Base-by-base conservation (phyloP, 2,888 invertebrate genomes). In the Platynereis dumerilii region DNA sequence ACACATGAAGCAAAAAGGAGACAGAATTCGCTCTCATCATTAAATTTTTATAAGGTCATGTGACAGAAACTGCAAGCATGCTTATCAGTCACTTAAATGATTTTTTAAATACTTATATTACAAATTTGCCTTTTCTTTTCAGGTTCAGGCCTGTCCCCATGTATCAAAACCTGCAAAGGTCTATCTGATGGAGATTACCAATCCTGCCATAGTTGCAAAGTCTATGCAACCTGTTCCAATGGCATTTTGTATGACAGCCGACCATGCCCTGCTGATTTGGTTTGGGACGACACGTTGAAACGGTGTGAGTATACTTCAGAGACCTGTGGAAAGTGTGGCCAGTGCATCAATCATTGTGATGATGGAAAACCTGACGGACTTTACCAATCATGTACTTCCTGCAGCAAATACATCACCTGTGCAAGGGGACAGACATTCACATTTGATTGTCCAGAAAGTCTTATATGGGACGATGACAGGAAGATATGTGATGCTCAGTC, bases 321-420 rank as follows among this genome's bases (percentile, higher is more conserved):
- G 2, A 61, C 61, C 2, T 61, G 61, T 48, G 34, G 34, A 34
- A 34, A 34, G 12, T 34, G 34, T 34, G 34, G 34, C 5, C 7
- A 34, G 7, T 34, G 34, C 12, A 12, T 34, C 34, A 34, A 34
- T 12, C 7, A 34, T 12, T 34, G 34, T 12, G 34, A 34, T 34
- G 34, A 34, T 7, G 42, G 42, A 42, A 22, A 22, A 7, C 7
- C 7, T n/a, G 48, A 61, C 24, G 61, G 61, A 5, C 71, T 74
- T 65, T 74, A 74, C 60, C 75, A 72, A 45, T 68, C 69, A 1
- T 76, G 76, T 55, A 60, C 26, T 15, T 73, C 73, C 1, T 76
- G 76, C 61, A 62, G 71, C 52, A 64, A 67, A 20, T 76, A 74
- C 60, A 60, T 69, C 7, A 74, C 75, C 10, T 76, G 76, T 63